phyloP scores from a whole-genome alignment of 2,113 vertebrate species.

The Hippocampus mohnikei region DNA sequence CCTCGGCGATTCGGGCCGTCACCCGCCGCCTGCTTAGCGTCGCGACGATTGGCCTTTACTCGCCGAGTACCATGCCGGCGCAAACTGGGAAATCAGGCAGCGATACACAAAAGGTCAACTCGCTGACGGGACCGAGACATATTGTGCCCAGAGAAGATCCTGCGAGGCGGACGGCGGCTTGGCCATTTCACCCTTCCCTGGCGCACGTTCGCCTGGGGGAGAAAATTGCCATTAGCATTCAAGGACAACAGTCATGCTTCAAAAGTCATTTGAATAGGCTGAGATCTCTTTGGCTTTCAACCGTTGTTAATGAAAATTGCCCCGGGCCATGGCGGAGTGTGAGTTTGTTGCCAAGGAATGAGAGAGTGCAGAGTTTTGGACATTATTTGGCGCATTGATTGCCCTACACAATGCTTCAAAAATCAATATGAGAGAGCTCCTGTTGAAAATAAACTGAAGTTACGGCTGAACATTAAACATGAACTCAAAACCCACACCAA shows the following conservation, averaged over 20 bases:
- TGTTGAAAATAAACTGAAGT: slow-evolving; percentile 15
- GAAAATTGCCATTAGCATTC: slow-evolving; percentile 48
- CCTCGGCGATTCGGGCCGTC: slow-evolving; percentile 30
- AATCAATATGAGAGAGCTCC: slow-evolving; percentile 25
- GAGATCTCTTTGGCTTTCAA: slow-evolving; percentile 43
- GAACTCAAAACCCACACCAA: neutral
- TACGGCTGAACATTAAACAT: neutral
- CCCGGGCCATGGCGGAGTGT: slow-evolving; percentile 22
- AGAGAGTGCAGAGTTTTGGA: slow-evolving; percentile 17
- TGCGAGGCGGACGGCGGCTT: slow-evolving; percentile 51
- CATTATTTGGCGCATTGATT: slow-evolving; percentile 37
- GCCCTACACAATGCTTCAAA: slow-evolving; percentile 16
- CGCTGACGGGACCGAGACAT: slow-evolving; percentile 64
- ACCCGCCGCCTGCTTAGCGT: slow-evolving; percentile 46
- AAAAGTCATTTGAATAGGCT: slow-evolving; percentile 44
- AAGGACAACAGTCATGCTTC: slow-evolving; percentile 53
- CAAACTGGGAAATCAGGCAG: slow-evolving; percentile 59
- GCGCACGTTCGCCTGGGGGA: slow-evolving; percentile 13
- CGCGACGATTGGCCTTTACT: slow-evolving; percentile 52
- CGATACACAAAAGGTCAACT: slow-evolving; percentile 62
- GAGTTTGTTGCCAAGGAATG: slow-evolving; percentile 16
- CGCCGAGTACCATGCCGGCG: slow-evolving; percentile 43
- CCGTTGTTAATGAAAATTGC: slow-evolving; percentile 47
- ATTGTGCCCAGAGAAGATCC: slow-evolving; percentile 54
- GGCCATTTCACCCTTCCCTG: slow-evolving; percentile 43